Evolutionary conservation across 2,888 invertebrate species (phyloP).

Genomic region (Harpagoxenus sublaevis): DNA sequence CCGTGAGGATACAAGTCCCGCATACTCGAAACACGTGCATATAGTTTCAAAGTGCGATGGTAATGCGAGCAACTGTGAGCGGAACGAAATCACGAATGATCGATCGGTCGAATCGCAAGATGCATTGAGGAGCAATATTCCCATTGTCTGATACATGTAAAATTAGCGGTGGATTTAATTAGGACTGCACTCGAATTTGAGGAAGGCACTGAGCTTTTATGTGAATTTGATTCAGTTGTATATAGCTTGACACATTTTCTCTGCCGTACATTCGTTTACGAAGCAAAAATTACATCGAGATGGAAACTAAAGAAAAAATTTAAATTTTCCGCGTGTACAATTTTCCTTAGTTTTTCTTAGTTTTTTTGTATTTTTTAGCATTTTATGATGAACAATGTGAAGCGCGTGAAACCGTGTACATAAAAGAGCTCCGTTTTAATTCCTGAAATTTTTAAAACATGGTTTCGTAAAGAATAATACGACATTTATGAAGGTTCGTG

Average conservation of each 20-base stretch:
- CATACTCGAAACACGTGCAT: background rate
- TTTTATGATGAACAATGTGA: constrained; percentile 6
- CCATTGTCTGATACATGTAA: constrained; percentile 28
- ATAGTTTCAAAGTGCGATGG: constrained; percentile 21
- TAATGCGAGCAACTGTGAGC: background rate
- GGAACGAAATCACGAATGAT: constrained; percentile 3
- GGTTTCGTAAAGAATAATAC: background rate
- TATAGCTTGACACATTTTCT: constrained; percentile 21
- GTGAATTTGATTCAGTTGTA: background rate
- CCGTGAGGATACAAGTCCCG: constrained; percentile 8
- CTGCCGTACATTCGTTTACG: constrained; percentile 20
- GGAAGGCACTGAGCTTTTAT: background rate
- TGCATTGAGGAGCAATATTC: constrained; percentile 18
- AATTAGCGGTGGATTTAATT: constrained; percentile 52
- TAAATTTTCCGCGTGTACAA: background rate
- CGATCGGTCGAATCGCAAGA: constrained; percentile 6
- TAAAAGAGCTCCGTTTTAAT: background rate
- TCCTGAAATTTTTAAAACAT: constrained; percentile 2
- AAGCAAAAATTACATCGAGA: constrained; percentile 25
- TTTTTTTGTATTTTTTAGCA: background rate
- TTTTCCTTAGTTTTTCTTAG: background rate
- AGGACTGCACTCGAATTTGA: background rate
- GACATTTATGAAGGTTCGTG: background rate
- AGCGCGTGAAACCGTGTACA: background rate
- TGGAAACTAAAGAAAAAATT: background rate